phyloP scores from a whole-genome alignment of 2,113 vertebrate species.

The Spizaetus ornatus region DNA sequence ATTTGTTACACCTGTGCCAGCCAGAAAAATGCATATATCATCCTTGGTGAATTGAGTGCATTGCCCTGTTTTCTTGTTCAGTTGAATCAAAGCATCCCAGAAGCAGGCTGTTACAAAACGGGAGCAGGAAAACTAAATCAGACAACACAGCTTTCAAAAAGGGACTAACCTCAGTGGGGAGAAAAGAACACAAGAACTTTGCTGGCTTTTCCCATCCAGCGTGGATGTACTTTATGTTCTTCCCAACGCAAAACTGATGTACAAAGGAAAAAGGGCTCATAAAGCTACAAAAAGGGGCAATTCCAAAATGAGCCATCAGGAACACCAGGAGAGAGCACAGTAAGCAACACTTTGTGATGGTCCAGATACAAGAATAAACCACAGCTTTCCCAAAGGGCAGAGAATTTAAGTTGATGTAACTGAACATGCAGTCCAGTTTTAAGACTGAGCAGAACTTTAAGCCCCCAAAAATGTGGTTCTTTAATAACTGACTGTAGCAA shows the following conservation, averaged over 20 bases:
- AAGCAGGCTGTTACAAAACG: background rate
- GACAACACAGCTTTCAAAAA: background rate
- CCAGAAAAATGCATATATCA: background rate
- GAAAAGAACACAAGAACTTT: background rate
- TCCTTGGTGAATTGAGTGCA: background rate
- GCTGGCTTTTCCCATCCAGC: background rate
- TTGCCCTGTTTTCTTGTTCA: background rate
- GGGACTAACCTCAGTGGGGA: background rate
- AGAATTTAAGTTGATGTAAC: background rate
- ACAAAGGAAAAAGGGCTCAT: background rate
- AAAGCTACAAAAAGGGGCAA: background rate
- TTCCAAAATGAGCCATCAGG: background rate
- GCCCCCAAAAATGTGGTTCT: background rate
- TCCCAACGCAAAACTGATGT: background rate
- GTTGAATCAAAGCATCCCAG: background rate
- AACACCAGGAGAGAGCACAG: fast-evolving
- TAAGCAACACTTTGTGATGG: background rate
- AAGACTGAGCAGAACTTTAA: background rate
- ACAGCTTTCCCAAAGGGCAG: background rate
- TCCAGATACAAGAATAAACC: background rate
- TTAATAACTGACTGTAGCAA: background rate
- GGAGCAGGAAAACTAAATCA: background rate
- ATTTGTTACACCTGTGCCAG: background rate
- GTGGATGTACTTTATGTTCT: background rate
- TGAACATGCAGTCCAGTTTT: background rate